phyloP scores from a whole-genome alignment of 2,888 invertebrate species.

The Polydrusus tereticollis region DNA sequence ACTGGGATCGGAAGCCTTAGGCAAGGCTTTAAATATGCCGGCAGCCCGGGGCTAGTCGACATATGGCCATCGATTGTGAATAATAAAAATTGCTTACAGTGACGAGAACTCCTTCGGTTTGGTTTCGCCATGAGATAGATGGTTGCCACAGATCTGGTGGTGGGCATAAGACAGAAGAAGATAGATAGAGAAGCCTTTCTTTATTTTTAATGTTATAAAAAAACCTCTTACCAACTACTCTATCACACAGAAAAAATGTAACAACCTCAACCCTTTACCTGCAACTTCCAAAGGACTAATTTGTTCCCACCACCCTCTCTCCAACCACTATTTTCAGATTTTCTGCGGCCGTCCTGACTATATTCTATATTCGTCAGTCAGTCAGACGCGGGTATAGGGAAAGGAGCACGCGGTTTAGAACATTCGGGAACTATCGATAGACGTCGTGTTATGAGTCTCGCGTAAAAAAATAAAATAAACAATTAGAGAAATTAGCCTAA shows the following conservation, averaged over 20 bases:
- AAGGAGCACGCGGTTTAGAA: background rate
- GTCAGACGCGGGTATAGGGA: slow-evolving; percentile 19
- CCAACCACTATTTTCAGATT: slow-evolving; percentile 19
- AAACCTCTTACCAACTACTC: background rate
- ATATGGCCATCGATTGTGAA: slow-evolving; percentile 44
- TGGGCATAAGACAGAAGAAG: no score
- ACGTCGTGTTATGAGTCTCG: background rate
- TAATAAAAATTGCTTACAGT: slow-evolving; percentile 24
- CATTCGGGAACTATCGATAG: background rate
- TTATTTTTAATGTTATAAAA: no score
- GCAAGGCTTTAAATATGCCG: slow-evolving; percentile 45
- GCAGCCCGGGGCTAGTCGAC: slow-evolving; percentile 42
- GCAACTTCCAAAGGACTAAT: slow-evolving; percentile 11
- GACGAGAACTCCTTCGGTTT: background rate
- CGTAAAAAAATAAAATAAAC: background rate
- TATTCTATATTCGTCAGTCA: slow-evolving; percentile 36
- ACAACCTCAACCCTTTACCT: slow-evolving; percentile 30
- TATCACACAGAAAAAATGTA: no score
- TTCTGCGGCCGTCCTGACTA: slow-evolving; percentile 32
- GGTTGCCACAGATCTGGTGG: no score
- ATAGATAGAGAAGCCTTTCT: background rate
- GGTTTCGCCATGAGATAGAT: background rate
- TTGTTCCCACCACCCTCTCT: slow-evolving; percentile 7
- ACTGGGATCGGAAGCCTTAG: slow-evolving; percentile 41
- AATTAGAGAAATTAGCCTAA: background rate